Percentiles rank a stretch among this genome's conserved stretches.
phyloP scores from a whole-genome alignment of 2,888 invertebrate species.

The Hyles lineata region DNA sequence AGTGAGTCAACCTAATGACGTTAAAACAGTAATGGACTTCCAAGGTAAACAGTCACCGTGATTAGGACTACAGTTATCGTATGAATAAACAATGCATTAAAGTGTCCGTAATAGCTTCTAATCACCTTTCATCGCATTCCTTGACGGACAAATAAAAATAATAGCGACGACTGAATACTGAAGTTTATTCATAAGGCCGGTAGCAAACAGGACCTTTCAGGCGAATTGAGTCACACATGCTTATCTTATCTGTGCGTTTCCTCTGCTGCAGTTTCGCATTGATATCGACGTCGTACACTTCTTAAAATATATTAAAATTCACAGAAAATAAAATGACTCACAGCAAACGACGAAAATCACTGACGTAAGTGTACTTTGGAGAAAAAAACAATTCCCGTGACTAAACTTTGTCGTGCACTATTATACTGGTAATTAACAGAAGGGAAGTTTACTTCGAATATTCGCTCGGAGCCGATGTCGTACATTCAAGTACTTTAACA shows the following conservation, averaged over 20 bases:
- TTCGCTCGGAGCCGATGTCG: not conserved
- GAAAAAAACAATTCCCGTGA: conserved; percentile 20
- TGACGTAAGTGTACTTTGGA: not conserved
- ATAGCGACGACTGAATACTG: not conserved
- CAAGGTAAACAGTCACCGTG: conserved; percentile 64
- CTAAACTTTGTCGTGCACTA: conserved; percentile 15
- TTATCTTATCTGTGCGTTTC: conserved; percentile 64
- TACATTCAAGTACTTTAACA: not conserved
- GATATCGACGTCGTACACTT: conserved; percentile 42
- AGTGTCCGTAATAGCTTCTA: conserved; percentile 28
- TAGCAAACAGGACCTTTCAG: conserved; percentile 51
- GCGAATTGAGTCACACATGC: conserved; percentile 55
- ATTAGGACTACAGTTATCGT: conserved; percentile 53
- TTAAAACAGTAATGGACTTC: conserved; percentile 59
- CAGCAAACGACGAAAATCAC: conserved; percentile 5
- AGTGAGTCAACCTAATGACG: conserved; percentile 75
- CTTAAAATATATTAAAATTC: conserved; percentile 34
- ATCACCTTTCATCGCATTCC: conserved; percentile 24
- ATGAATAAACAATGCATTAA: conserved; percentile 43
- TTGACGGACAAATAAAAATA: not conserved
- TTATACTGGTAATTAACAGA: conserved; percentile 7
- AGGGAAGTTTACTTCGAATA: conserved; percentile 13
- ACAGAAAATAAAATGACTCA: conserved; percentile 39
- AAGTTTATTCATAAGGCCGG: conserved; percentile 45
- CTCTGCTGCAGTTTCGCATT: conserved; percentile 51